Percentiles rank a stretch among this genome's conserved stretches.
phyloP scores from a whole-genome alignment of 2,888 invertebrate genomes.

The Epirrhoe tristata region DNA sequence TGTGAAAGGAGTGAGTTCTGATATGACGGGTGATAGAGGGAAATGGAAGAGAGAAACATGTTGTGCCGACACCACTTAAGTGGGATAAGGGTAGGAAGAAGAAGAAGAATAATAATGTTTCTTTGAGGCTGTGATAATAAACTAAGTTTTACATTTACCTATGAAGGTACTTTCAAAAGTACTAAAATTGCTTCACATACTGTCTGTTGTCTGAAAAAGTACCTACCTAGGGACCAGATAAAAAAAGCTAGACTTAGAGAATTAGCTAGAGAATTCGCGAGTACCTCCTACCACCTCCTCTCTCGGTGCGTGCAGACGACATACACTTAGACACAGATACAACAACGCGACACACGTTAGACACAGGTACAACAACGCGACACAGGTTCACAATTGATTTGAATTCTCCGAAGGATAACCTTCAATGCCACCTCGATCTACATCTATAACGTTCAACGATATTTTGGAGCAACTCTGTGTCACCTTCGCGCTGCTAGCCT shows the following conservation, averaged over 20 bases:
- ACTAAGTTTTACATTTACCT: no score
- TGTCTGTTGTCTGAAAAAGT: background rate
- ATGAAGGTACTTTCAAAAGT: background rate
- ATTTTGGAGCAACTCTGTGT: background rate
- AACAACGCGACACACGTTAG: background rate
- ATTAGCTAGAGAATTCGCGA: background rate
- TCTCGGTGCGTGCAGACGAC: background rate
- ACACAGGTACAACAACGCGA: background rate
- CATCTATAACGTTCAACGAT: background rate
- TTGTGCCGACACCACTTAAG: no score
- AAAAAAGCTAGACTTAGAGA: background rate
- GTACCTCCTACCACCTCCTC: background rate
- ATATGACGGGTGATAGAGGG: no score
- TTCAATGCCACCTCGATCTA: background rate
- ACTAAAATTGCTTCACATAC: background rate
- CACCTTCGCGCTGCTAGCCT: background rate
- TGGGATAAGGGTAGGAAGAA: no score
- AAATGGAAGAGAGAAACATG: no score
- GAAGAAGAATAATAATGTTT: no score
- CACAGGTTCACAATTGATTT: conserved; percentile 1
- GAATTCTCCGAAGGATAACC: conserved; percentile 9
- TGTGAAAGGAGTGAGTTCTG: no score
- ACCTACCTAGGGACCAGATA: background rate
- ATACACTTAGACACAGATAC: background rate
- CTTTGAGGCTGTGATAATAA: background rate